Evolutionary conservation across 2,797 vertebrate species (phyloP), one percentile per base, ranked within the genome.

Genomic region (Zonotrichia albicollis): DNA sequence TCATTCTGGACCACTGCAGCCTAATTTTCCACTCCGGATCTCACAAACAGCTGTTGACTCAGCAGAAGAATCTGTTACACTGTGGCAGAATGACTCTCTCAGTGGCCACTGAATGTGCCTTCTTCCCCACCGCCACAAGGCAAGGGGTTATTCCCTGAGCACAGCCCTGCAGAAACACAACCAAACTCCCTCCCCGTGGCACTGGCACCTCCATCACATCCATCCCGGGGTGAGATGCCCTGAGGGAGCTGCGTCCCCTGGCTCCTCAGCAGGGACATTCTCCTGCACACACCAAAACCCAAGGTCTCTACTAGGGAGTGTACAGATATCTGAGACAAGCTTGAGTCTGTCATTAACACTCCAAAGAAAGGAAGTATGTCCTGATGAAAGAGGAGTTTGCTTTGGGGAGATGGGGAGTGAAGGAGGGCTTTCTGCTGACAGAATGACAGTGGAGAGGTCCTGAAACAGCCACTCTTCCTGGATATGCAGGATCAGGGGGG

Each of bases 121-220:
- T 15, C 48, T 62, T 48, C 46, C 1, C 10, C 14, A 7, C 9
- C n/a, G 34, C 29, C 8, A 1, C 2, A 32, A 42, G 5, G 3
- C 30, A 74, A 51, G 13, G 11, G 10, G 6, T 76, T 30, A 51
- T 36, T 36, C 16, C 16, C 36, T 57, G 74, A 74, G 55, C 36
- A 19, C 14, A 71, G 40, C 36, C 34, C 45, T 64, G 29, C 45
- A 79, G 42, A 71, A 32, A 40, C 23, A 45, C 13, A 29, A 36
- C 7, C 26, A 62, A 64, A 57, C 15, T 38, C 18, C n/a, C 58
- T 67, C 26, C 46, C 26, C 6, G 2, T 13, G 54, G 21, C 78
- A 46, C 11, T 13, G 42, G 20, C n/a, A 13, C 48, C 16, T 20
- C 22, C 3, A 9, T 22, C n/a, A 12, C 48, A 42, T 20, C 22